Conservation (phyloP, 2,113 vertebrate genomes). For the Pleuronectes platessa region DNA sequence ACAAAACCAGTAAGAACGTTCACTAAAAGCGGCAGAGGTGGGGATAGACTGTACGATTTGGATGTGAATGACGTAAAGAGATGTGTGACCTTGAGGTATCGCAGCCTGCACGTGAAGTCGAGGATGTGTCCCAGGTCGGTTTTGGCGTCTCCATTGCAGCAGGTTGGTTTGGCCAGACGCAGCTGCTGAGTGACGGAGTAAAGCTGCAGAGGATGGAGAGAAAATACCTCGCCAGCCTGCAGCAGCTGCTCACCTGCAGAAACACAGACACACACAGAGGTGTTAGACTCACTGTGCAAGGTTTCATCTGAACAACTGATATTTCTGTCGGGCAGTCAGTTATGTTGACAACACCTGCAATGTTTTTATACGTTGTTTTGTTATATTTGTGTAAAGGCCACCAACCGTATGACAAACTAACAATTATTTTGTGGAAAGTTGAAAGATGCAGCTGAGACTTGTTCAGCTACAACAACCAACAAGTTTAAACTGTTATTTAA, state of each 20-base stretch:
- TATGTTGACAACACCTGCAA: not conserved
- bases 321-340: too few relatives aligned
- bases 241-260: slow-evolving; percentile 92
- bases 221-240: slow-evolving; percentile 91
- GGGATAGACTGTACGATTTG: not conserved
- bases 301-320: too few relatives aligned
- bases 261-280: slow-evolving; percentile 4
- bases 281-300: not conserved
- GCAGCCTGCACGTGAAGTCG: slow-evolving; percentile 96
- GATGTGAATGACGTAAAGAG: not conserved
- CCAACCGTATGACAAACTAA: too few relatives aligned
- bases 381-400: not conserved
- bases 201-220: slow-evolving; percentile 91
- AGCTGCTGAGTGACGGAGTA: slow-evolving; percentile 93
- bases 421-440: too few relatives aligned
- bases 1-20: slow-evolving; percentile 13
- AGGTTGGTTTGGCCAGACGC: slow-evolving; percentile 90
- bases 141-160: slow-evolving; percentile 92
- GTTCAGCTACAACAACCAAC: not conserved
- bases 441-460: too few relatives aligned
- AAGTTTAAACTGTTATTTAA: too few relatives aligned
- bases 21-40: not conserved
- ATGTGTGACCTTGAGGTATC: slow-evolving; percentile 89
- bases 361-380: not conserved
- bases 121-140: slow-evolving; percentile 97